These are phyloP conservation scores for Babyrousa celebensis DNA, from an alignment of 2,797 vertebrate genomes.

Conservation along the genomic window DNA sequence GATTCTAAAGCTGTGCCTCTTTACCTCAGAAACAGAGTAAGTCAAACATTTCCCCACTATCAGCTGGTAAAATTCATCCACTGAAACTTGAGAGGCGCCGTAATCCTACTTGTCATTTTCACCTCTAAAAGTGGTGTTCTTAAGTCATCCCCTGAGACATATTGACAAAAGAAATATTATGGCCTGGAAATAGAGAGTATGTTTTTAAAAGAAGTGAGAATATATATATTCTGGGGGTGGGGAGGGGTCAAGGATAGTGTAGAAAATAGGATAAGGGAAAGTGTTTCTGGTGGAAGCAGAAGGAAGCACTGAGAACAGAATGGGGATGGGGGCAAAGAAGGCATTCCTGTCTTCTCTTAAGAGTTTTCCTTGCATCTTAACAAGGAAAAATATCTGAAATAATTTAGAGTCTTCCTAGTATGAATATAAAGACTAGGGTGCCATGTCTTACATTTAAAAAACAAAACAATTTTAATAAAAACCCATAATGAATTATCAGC, in stretches of 20 bases:
- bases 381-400: neutral
- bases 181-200: neutral
- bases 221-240: neutral
- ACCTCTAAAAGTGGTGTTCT: neutral
- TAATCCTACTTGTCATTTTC: neutral
- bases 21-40: neutral
- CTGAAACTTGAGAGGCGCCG: neutral
- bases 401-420: neutral
- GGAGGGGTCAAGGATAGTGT: neutral
- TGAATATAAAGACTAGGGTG: slow-evolving; percentile 2
- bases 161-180: neutral
- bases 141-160: neutral
- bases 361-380: neutral
- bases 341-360: neutral
- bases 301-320: neutral
- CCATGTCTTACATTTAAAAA: slow-evolving; percentile 17
- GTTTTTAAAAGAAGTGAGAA: neutral
- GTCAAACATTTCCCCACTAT: neutral
- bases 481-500: neutral
- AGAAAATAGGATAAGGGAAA: neutral
- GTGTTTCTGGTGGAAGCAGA: neutral
- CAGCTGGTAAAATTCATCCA: neutral
- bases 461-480: slow-evolving; percentile 35
- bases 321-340: neutral
- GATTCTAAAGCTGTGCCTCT: neutral